Conservation (phyloP, 2,797 vertebrate genomes). For the Martes flavigula region DNA sequence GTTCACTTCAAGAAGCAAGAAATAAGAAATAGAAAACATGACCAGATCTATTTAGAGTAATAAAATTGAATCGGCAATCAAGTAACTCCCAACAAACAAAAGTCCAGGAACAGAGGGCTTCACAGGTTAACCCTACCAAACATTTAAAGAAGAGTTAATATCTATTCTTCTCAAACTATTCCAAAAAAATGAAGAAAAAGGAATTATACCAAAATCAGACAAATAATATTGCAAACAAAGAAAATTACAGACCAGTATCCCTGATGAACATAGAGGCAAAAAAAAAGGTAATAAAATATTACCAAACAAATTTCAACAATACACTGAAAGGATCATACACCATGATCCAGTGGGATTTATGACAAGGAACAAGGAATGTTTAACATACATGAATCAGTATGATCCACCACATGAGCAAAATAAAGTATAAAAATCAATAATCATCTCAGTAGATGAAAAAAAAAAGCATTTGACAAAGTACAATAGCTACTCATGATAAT, state of each 20-base stretch:
- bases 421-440: not conserved
- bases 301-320: not conserved
- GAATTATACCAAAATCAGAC: not conserved
- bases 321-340: not conserved
- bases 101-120: not conserved
- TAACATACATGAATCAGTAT: not conserved
- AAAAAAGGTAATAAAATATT: not conserved
- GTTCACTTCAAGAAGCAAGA: not conserved
- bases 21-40: not conserved
- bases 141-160: not conserved
- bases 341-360: not conserved
- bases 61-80: not conserved
- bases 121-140: not conserved
- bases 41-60: not conserved
- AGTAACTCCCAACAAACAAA: not conserved
- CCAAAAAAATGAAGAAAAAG: not conserved
- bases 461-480: not conserved
- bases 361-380: not conserved
- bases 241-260: not conserved
- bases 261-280: not conserved
- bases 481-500: not conserved
- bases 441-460: not conserved
- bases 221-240: not conserved
- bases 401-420: not conserved
- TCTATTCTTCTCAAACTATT: not conserved